These are phyloP conservation scores for Mycteria americana DNA, from an alignment of 2,797 vertebrate species.

Conservation along the genomic window DNA sequence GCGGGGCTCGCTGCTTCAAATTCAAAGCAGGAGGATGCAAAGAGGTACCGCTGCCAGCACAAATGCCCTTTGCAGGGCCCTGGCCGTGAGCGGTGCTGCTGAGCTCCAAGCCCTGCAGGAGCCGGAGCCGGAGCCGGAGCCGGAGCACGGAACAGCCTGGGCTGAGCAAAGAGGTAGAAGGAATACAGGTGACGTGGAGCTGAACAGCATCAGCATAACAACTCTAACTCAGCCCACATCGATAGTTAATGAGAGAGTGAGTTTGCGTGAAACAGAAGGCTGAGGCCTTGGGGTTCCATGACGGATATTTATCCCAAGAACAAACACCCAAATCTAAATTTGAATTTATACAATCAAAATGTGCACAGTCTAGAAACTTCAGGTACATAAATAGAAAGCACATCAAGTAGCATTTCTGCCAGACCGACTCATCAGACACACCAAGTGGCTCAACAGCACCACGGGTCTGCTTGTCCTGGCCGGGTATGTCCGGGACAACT, in stretches of 20 bases:
- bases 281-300: neutral
- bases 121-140: too few relatives aligned
- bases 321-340: neutral
- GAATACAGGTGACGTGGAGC: neutral
- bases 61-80: neutral
- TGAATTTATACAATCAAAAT: neutral
- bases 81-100: accelerated
- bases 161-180: neutral
- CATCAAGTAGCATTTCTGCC: neutral
- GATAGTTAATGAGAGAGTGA: neutral
- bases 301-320: neutral
- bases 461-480: neutral
- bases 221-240: neutral
- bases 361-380: neutral
- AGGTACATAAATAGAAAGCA: neutral
- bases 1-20: neutral
- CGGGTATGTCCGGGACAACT: neutral
- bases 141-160: neutral
- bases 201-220: neutral
- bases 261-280: neutral
- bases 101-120: neutral
- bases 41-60: neutral
- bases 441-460: neutral
- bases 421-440: neutral
- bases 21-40: neutral